These are phyloP conservation scores for Mobula birostris DNA, from an alignment of 2,113 vertebrate species.

Conservation along the genomic window DNA sequence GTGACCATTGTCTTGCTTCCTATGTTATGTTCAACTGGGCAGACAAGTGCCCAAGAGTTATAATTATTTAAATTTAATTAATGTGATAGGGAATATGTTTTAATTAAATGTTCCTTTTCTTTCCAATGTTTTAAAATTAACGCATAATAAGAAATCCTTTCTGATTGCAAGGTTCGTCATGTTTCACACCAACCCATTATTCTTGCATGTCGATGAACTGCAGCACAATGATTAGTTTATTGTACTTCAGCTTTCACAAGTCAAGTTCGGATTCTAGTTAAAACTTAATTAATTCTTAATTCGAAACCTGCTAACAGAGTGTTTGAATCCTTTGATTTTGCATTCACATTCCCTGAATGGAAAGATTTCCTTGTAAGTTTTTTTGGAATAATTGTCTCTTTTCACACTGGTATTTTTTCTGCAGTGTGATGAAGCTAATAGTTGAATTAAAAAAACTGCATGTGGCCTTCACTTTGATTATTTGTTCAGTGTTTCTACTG, in stretches of 20 bases:
- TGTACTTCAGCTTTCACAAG: not conserved
- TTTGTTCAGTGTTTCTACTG: too few relatives aligned
- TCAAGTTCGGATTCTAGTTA: not conserved
- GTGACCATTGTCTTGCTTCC: not conserved
- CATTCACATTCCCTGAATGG: not conserved
- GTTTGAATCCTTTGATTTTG: not conserved
- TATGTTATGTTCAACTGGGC: not conserved
- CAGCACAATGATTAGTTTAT: not conserved
- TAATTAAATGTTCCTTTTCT: not conserved
- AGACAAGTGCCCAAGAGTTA: not conserved
- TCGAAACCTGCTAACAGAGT: not conserved
- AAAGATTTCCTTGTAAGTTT: not conserved
- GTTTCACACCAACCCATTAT: not conserved
- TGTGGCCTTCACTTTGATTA: not conserved
- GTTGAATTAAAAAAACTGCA: not conserved
- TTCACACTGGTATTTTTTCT: not conserved
- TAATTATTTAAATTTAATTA: not conserved
- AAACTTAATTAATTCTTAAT: slow-evolving; percentile 4
- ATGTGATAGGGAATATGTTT: not conserved
- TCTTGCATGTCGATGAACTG: not conserved
- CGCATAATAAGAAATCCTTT: not conserved
- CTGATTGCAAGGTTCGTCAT: not conserved
- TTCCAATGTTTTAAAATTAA: not conserved
- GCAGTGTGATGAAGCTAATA: not conserved
- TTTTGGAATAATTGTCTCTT: not conserved